These are phyloP conservation scores for Rhynchopsitta pachyrhyncha DNA, from an alignment of 2,113 vertebrate genomes.

Conservation along the genomic window DNA sequence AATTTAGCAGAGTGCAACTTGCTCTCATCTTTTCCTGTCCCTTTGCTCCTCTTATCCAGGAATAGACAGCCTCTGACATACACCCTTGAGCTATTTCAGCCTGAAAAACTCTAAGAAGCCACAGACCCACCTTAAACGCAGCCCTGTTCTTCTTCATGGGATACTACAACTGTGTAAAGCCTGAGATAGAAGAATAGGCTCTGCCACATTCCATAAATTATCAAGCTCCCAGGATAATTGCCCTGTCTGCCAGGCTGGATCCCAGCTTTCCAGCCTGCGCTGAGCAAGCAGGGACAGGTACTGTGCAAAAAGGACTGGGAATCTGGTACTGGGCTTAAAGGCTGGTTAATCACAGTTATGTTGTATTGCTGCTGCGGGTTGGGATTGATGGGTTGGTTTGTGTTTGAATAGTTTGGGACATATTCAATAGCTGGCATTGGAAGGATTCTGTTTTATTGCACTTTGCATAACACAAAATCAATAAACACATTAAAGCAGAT, in stretches of 20 bases:
- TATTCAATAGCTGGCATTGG: neutral
- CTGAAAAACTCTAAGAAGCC: neutral
- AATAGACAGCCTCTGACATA: neutral
- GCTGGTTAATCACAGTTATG: neutral
- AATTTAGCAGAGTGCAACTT: neutral
- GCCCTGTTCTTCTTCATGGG: neutral
- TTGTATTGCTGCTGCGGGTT: neutral
- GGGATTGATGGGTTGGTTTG: neutral
- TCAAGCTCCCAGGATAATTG: neutral
- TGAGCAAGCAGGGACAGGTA: neutral
- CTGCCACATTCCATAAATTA: neutral
- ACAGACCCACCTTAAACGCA: neutral
- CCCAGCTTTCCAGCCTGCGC: neutral
- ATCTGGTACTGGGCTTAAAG: neutral
- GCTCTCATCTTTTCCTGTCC: neutral
- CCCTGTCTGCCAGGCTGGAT: neutral
- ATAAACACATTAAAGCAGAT: constrained; percentile 36
- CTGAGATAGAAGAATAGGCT: neutral
- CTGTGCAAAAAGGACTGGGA: neutral
- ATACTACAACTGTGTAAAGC: neutral
- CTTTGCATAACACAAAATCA: constrained; percentile 42
- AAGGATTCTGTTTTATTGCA: neutral
- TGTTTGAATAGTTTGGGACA: neutral
- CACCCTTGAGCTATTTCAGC: neutral
- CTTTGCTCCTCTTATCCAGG: neutral